These are phyloP conservation scores for Doris montereyensis DNA, from an alignment of 2,888 invertebrate genomes.

Conservation along the genomic window DNA sequence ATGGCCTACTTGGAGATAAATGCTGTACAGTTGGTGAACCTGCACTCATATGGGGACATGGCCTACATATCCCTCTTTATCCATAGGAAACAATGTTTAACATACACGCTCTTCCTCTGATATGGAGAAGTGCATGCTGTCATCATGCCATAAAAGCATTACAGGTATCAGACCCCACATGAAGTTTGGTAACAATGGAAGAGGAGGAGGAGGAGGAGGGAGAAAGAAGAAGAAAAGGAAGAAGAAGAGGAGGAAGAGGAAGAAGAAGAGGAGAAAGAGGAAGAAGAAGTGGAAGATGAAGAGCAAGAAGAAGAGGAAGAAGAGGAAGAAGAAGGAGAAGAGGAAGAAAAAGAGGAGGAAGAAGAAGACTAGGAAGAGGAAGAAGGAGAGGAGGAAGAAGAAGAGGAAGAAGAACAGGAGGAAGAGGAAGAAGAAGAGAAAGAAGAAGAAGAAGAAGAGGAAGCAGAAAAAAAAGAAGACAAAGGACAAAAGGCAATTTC, in stretches of 20 bases:
- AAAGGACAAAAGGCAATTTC: neutral
- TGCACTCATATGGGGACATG: too few species aligned
- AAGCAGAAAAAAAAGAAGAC: too few species aligned
- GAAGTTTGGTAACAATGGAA: neutral
- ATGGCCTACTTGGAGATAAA: too few species aligned
- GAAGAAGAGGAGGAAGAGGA: neutral
- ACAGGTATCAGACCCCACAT: neutral
- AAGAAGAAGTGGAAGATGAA: neutral
- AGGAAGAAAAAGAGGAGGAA: neutral
- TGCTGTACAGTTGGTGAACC: too few species aligned
- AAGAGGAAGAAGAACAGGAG: neutral
- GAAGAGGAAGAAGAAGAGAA: constrained; percentile 19
- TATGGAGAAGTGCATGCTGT: neutral
- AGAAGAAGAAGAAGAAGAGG: constrained; percentile 7
- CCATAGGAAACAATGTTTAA: neutral
- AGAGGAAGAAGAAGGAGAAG: neutral
- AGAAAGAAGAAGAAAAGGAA: constrained; percentile 14
- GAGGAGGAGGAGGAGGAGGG: neutral
- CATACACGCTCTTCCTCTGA: neutral
- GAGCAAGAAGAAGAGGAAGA: neutral
- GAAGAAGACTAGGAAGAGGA: too few species aligned
- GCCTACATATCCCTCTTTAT: too few species aligned
- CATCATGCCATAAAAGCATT: neutral
- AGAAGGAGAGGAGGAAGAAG: neutral
- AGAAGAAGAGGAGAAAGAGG: neutral